Evolutionary conservation across 2,113 vertebrate genomes (phyloP).

Genomic region (Xiphophorus maculatus): DNA sequence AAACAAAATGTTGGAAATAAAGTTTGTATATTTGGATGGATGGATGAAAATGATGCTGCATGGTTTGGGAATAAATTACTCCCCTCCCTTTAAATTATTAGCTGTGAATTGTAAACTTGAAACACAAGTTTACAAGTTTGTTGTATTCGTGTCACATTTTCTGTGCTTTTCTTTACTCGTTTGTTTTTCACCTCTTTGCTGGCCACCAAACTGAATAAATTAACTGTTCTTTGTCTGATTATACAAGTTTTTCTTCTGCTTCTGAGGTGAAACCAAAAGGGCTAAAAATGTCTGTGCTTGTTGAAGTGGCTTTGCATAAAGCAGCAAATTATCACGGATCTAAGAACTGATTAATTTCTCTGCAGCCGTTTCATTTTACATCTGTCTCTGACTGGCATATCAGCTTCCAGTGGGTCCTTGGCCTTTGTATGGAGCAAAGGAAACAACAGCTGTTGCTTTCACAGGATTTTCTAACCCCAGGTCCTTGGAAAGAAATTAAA

Average conservation of each 20-base stretch:
- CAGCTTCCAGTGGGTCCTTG: slow-evolving; percentile 73
- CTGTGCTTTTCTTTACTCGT: slow-evolving; percentile 47
- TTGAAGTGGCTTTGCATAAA: slow-evolving; percentile 40
- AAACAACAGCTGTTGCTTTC: slow-evolving; percentile 95
- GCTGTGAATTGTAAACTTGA: slow-evolving; percentile 44
- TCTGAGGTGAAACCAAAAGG: slow-evolving; percentile 19
- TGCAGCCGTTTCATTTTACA: slow-evolving; percentile 57
- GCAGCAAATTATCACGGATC: slow-evolving; percentile 52
- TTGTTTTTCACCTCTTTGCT: slow-evolving; percentile 56
- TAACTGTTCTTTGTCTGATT: slow-evolving; percentile 45
- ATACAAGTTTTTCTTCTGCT: slow-evolving; percentile 5
- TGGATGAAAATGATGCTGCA: slow-evolving; percentile 9
- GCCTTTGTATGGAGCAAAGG: slow-evolving; percentile 71
- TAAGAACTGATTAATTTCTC: slow-evolving; percentile 53
- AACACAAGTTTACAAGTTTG: slow-evolving; percentile 39
- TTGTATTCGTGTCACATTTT: slow-evolving; percentile 42
- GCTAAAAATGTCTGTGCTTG: slow-evolving; percentile 25
- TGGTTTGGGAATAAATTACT: slow-evolving; percentile 31
- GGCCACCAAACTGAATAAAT: slow-evolving; percentile 62
- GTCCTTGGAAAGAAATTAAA: slow-evolving; percentile 70
- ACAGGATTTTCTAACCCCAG: slow-evolving; percentile 87
- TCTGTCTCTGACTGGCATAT: slow-evolving; percentile 67
- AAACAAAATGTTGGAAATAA: slow-evolving; percentile 41
- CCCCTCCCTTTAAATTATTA: slow-evolving; percentile 29
- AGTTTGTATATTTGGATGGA: slow-evolving; percentile 35